These are phyloP conservation scores for Calycopis cecrops DNA, from an alignment of 1,140 invertebrate species.

Conservation along the genomic window DNA sequence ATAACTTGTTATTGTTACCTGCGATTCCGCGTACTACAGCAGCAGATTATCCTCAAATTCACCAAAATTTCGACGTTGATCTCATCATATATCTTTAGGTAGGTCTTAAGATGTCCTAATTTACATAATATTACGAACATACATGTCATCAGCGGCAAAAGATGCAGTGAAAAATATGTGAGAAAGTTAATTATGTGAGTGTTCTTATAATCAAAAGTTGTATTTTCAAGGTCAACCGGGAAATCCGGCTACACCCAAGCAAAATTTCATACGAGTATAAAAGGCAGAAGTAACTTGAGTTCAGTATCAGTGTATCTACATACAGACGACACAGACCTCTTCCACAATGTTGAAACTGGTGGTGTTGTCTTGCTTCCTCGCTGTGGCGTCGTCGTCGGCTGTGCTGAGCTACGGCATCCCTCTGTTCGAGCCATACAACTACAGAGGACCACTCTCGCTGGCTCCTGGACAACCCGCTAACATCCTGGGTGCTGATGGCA, in stretches of 20 bases:
- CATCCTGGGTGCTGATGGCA: conserved; percentile 45
- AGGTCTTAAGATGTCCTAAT: no score
- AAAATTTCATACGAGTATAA: conserved; percentile 40
- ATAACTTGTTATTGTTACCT: no score
- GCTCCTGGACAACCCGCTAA: conserved; percentile 52
- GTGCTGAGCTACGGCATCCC: neutral
- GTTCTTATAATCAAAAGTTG: conserved; percentile 40
- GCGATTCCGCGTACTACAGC: no score
- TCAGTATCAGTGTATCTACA: conserved; percentile 46
- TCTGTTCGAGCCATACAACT: conserved; percentile 31
- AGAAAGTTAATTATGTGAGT: conserved; percentile 21
- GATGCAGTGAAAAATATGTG: neutral
- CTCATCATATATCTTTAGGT: no score
- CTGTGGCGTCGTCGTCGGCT: conserved; percentile 35
- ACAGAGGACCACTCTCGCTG: conserved; percentile 47
- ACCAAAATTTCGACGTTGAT: no score
- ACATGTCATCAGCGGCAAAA: no score
- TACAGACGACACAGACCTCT: conserved; percentile 61
- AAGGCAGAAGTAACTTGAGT: conserved; percentile 27
- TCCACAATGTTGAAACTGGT: conserved; percentile 73
- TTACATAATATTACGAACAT: no score
- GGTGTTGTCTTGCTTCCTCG: conserved; percentile 75
- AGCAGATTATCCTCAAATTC: no score
- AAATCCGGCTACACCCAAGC: conserved; percentile 39
- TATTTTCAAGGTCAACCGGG: conserved; percentile 45